phyloP scores from a whole-genome alignment of 2,888 invertebrate species.

The Ommatoiulus sabulosus region DNA sequence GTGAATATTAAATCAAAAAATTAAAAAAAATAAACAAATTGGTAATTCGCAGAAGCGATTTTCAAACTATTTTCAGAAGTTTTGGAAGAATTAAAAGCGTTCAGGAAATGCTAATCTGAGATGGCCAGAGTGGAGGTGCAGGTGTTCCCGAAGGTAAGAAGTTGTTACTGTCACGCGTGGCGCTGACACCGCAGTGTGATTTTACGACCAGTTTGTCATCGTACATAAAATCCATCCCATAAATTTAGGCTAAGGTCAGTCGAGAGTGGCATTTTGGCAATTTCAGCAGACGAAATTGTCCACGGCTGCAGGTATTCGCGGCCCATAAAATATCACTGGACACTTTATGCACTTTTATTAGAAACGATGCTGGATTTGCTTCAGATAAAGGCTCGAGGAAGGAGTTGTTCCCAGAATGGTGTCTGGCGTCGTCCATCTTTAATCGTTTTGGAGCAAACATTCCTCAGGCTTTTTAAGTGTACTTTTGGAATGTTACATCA shows the following conservation, averaged over 20 bases:
- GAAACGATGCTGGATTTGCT: not conserved
- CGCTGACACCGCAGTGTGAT: not conserved
- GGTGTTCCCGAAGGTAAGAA: not conserved
- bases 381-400: not conserved
- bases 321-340: constrained; percentile 16
- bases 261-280: not conserved
- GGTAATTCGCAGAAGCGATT: no score
- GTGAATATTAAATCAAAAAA: no score
- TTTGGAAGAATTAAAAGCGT: no score
- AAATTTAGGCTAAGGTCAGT: constrained; percentile 20
- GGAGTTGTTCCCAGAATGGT: not conserved
- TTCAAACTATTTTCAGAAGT: no score
- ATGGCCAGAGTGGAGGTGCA: not conserved
- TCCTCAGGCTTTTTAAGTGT: not conserved
- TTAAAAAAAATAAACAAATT: no score
- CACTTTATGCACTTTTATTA: not conserved
- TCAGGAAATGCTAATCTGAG: no score
- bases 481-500: not conserved
- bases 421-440: not conserved
- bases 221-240: not conserved
- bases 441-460: not conserved
- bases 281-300: not conserved
- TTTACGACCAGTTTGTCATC: not conserved
- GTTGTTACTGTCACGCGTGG: constrained; percentile 1
- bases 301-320: not conserved